These are phyloP conservation scores for Clostera curtula DNA, from an alignment of 2,888 invertebrate genomes.

Conservation along the genomic window DNA sequence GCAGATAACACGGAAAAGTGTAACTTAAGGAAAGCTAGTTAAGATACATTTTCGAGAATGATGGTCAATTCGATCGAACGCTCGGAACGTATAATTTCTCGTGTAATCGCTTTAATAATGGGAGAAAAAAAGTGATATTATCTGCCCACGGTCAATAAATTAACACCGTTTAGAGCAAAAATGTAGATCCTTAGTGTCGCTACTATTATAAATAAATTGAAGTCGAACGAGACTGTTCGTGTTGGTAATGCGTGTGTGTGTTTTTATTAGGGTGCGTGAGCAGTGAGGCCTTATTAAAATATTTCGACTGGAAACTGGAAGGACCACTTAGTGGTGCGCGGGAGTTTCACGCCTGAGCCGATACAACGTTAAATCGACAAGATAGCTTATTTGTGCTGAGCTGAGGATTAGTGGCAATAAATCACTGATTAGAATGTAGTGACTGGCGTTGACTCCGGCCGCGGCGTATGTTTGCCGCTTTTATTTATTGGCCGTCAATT, in stretches of 20 bases:
- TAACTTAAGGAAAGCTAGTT: conserved; percentile 21
- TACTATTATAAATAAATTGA: conserved; percentile 71
- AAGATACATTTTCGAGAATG: conserved; percentile 28
- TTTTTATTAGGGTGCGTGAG: conserved; percentile 74
- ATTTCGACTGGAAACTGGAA: conserved; percentile 75
- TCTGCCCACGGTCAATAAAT: conserved; percentile 75
- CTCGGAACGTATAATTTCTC: conserved; percentile 70
- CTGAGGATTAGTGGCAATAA: conserved; percentile 72
- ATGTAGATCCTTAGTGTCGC: conserved; percentile 73
- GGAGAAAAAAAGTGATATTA: conserved; percentile 73
- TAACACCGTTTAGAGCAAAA: conserved; percentile 75
- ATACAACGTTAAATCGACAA: conserved; percentile 75
- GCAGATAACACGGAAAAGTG: conserved; percentile 23
- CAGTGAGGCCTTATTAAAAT: conserved; percentile 74
- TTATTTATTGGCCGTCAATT: conserved; percentile 60
- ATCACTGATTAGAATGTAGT: conserved; percentile 76
- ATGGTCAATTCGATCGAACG: conserved; percentile 32
- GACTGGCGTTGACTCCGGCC: conserved; percentile 67
- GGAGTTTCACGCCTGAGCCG: conserved; percentile 74
- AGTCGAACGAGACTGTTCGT: conserved; percentile 46
- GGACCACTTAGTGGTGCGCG: conserved; percentile 74
- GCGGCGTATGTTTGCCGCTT: conserved; percentile 49
- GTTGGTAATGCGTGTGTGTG: conserved; percentile 54
- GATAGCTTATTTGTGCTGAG: conserved; percentile 75
- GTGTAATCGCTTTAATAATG: conserved; percentile 75